A percentile compares a stretch with the other conserved stretches of the same genome.
Evolutionary conservation across 2,113 vertebrate genomes (phyloP).

Genomic region (Alaudala cheleensis): DNA sequence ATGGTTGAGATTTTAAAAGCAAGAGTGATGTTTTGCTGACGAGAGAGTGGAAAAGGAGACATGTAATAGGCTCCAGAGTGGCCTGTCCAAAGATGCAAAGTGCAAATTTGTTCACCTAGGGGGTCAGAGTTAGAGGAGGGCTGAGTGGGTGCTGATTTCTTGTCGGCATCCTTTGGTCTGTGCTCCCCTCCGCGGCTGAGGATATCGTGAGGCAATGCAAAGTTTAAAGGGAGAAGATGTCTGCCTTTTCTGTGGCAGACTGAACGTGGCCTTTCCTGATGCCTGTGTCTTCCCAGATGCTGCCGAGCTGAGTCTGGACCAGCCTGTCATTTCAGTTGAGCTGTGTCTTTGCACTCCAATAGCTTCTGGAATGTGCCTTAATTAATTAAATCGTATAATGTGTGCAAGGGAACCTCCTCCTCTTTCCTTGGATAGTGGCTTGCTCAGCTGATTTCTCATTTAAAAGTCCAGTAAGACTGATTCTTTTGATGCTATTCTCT

Average conservation of each 20-base stretch:
- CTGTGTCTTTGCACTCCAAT: neutral
- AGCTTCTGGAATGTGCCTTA: neutral
- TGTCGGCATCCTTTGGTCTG: rapidly evolving
- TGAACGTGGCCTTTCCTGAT: neutral
- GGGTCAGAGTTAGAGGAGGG: neutral
- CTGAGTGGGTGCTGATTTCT: neutral
- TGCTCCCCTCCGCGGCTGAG: neutral
- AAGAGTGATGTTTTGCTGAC: neutral
- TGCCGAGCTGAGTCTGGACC: neutral
- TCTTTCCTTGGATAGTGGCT: neutral
- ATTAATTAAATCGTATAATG: neutral
- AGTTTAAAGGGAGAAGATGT: neutral
- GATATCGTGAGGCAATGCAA: rapidly evolving
- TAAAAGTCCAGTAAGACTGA: neutral
- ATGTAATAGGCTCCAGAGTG: neutral
- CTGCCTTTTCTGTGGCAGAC: neutral
- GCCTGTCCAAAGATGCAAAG: neutral
- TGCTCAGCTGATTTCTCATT: neutral
- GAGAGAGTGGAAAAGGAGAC: neutral
- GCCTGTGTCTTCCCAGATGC: neutral
- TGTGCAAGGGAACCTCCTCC: neutral
- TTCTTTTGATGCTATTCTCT: constrained; percentile 20
- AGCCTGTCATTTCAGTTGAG: neutral
- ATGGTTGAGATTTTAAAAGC: neutral
- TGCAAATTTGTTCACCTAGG: rapidly evolving